Evolutionary conservation across 2,797 vertebrate genomes (phyloP).

Genomic region (Clarias fuscus): DNA sequence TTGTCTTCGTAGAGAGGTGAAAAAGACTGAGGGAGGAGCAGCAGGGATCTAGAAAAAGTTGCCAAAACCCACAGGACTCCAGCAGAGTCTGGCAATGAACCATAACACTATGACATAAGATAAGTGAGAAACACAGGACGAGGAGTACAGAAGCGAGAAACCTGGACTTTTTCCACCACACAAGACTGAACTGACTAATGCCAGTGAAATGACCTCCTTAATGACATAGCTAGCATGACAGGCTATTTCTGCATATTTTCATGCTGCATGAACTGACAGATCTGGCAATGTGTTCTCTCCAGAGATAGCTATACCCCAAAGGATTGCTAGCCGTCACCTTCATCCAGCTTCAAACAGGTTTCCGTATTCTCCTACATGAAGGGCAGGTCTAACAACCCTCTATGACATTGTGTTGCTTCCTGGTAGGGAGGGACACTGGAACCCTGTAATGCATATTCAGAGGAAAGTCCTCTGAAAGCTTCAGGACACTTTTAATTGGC

Average conservation of each 20-base stretch:
- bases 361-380: conserved; percentile 12
- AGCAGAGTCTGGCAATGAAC: conserved; percentile 66
- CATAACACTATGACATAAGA: conserved; percentile 53
- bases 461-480: conserved; percentile 66
- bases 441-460: conserved; percentile 59
- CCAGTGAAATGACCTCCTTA: conserved; percentile 19
- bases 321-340: conserved; percentile 23
- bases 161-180: conserved; percentile 21
- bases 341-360: conserved; percentile 13
- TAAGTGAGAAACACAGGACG: conserved; percentile 60
- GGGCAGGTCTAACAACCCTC: conserved; percentile 19
- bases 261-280: not conserved
- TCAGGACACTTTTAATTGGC: conserved; percentile 74
- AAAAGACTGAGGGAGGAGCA: conserved; percentile 32
- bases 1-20: conserved; percentile 44
- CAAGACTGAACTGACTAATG: conserved; percentile 22
- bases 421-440: conserved; percentile 44
- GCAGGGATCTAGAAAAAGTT: conserved; percentile 63
- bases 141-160: conserved; percentile 64
- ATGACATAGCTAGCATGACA: conserved; percentile 11
- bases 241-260: not conserved
- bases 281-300: conserved; percentile 16
- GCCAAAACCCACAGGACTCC: conserved; percentile 70
- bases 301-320: conserved; percentile 16
- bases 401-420: conserved; percentile 17